Conservation (phyloP, 2,113 vertebrate genomes). For the Myotis brandtii region DNA sequence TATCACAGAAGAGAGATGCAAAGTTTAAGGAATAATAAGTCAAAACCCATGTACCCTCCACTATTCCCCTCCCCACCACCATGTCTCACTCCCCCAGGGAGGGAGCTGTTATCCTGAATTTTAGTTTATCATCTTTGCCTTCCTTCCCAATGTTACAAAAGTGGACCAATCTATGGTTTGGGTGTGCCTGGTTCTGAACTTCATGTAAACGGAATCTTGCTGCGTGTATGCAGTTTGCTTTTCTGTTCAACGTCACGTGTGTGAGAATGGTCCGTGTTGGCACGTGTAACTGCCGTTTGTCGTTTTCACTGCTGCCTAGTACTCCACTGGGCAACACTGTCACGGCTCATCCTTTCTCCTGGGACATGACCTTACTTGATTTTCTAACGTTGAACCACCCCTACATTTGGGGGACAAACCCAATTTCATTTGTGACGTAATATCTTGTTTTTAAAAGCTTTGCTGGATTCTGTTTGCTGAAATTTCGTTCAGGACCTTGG, state of each 20-base stretch:
- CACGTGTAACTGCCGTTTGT: fast-evolving
- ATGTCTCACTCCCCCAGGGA: neutral
- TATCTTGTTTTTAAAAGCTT: neutral
- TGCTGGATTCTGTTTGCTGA: neutral
- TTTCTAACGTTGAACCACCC: neutral
- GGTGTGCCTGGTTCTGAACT: neutral
- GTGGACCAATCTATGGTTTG: neutral
- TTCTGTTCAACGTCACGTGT: fast-evolving
- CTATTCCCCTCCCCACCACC: neutral
- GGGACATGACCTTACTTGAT: neutral
- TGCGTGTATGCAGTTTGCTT: neutral
- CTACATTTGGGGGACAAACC: neutral
- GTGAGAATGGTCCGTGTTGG: neutral
- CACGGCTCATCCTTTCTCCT: neutral
- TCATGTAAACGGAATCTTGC: neutral
- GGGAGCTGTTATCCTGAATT: neutral
- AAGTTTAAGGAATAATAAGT: neutral
- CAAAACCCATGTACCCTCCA: neutral
- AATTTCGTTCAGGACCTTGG: neutral
- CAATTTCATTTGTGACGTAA: neutral
- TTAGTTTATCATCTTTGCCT: neutral
- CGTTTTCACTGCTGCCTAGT: fast-evolving
- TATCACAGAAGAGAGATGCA: neutral
- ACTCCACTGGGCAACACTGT: fast-evolving
- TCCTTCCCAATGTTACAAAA: neutral